Evolutionary conservation across 2,888 invertebrate species (phyloP).

Genomic region (Graphium colonna): DNA sequence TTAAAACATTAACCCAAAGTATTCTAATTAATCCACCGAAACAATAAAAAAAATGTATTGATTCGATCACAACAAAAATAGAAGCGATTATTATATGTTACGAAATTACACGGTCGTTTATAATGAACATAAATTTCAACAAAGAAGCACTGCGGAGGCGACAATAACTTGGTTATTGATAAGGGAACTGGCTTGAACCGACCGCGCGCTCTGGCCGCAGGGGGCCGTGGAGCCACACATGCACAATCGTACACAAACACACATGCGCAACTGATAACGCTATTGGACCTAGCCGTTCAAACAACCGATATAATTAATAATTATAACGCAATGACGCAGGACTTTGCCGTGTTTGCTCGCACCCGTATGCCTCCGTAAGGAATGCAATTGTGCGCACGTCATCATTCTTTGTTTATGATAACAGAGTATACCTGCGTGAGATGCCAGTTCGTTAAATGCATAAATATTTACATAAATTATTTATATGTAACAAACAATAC

Average conservation of each 20-base stretch:
- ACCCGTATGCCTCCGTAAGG: slow-evolving; percentile 22
- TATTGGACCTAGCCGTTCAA: slow-evolving; percentile 41
- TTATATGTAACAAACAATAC: too few relatives aligned
- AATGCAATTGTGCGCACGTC: slow-evolving; percentile 13
- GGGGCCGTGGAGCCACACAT: slow-evolving; percentile 49
- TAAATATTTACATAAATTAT: too few relatives aligned
- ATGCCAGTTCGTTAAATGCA: not conserved
- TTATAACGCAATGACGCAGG: slow-evolving; percentile 47
- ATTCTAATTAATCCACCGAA: too few relatives aligned
- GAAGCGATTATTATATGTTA: not conserved
- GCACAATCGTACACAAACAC: slow-evolving; percentile 27
- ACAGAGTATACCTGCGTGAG: not conserved
- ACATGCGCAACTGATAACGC: slow-evolving; percentile 47
- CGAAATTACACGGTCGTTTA: slow-evolving; percentile 7
- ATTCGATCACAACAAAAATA: not conserved
- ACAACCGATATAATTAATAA: slow-evolving; percentile 37
- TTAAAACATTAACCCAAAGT: too few relatives aligned
- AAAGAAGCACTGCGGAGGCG: slow-evolving; percentile 45
- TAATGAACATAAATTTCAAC: slow-evolving; percentile 10
- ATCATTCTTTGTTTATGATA: slow-evolving; percentile 15
- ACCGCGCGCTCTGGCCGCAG: slow-evolving; percentile 60
- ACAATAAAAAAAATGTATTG: too few relatives aligned
- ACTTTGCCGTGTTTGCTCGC: slow-evolving; percentile 41
- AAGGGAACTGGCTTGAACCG: slow-evolving; percentile 64
- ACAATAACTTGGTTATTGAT: slow-evolving; percentile 52